Evolutionary conservation across 2,797 vertebrate species (phyloP), one percentile per base, ranked within the genome.

Genomic region (Acanthopagrus latus): DNA sequence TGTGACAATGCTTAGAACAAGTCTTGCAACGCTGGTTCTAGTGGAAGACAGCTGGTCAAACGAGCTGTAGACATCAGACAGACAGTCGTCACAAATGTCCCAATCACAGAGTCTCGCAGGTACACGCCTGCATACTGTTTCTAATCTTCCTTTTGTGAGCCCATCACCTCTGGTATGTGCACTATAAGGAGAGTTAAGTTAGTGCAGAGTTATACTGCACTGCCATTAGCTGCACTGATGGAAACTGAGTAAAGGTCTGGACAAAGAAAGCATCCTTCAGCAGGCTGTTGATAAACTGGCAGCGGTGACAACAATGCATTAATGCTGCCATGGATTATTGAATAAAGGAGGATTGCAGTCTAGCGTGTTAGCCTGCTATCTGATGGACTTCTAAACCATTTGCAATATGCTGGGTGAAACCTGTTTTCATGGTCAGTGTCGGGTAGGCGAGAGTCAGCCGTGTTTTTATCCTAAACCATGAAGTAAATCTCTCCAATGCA

Each of bases 41-140:
- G 43, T 62, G 65, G 56, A 70, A 72, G 54, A 81, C 81, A 91
- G 89, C 92, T 88, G 84, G 90, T 90, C 79, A 85, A 90, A 93
- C 89, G 87, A 83, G 88, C 74, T 75, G 55, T 2, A 77, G 70
- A 78, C 66, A 56, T 73, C 66, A 73, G 5, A 76, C 76, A 81
- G 84, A 86, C 80, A 78, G 46, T 82, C 85, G 66, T 84, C 17
- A 75, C 71, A 51, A 70, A 78, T 43, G 62, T 55, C 47, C 57
- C 52, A 43, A 81, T 87, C 71, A 54, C 63, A 67, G 51, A 64
- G 54, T 54, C 70, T 54, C 18, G 44, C 47, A 51, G 54, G 76
- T 55, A 66, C 71, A 59, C 74, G 68, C 74, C 82, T 77, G 63
- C 76, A 44, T 18, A 52, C 64, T 58, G 50, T 82, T 66, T 33